Evolutionary conservation across 2,888 invertebrate species (phyloP), one percentile per base, ranked within the genome.

Genomic region (Mesochorus sp.): DNA sequence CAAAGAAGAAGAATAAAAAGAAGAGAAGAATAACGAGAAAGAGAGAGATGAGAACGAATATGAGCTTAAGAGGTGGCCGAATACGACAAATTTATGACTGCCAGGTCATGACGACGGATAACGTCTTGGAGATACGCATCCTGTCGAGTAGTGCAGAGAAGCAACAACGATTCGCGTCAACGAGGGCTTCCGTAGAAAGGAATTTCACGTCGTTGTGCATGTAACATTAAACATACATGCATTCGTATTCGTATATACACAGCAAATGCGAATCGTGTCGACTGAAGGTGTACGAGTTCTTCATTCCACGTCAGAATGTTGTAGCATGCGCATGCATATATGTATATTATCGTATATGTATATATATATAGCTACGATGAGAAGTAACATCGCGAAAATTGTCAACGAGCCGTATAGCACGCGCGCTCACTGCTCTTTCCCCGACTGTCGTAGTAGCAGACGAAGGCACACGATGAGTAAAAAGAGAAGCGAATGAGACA

Each of bases 11-110:
- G 5, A 37, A 55, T 12, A 17, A 31, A 17, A 53, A 2, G 28
- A 26, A 34, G 59, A 37, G 12, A 21, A 19, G 49, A 12, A 21
- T 6, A 61, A 14, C 4, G 28, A 26, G 47, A 44, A 28, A 8
- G 2, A 44, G 42, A 19, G 21, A 64, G 21, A 55, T 14, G 37
- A 39, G n/a, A 10, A 31, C n/a, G 37, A 44, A 57, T 47, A 42
- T 19, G 39, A 47, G 21, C 17, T 21, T 39, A 44, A 67, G 70
- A 19, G 57, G 76, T 66, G 62, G 44, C 68, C 57, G 73, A 64
- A 73, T 68, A 64, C 73, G 77, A 73, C 73, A 73, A 78, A 78
- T 78, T 78, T 78, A 73, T 73, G 73, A 70, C 51, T 42, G 26
- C 68, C 31, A 34, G 39, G 55, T 67, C 39, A 62, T 61, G 72